Base-by-base conservation (phyloP, 2,797 vertebrate genomes). In the Leptatherina wallacei region DNA sequence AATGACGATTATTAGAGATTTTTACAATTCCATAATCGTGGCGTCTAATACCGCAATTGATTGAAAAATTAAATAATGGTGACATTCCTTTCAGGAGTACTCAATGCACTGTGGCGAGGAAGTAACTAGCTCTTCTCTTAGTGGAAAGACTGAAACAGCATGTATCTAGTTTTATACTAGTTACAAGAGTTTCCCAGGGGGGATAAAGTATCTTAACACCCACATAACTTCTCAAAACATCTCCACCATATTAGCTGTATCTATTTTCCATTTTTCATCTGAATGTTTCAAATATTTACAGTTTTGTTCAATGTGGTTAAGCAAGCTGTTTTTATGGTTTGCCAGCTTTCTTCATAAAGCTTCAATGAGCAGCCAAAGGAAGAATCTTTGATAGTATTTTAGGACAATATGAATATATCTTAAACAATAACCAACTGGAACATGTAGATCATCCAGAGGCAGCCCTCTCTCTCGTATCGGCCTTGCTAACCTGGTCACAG, bases 261-360 rank as follows among this genome's bases (percentile, higher is more conserved):
- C 20, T 73, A 12, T 65, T 63, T 24, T 71, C 8, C 13, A 12
- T 20, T 49, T 42, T 30, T 51, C 6, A 22, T 24, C 12, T 11
- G n/a, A 33, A 24, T 73, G 27, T 63, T 75, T 14, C 5, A 42
- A 57, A 52, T 7, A 13, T 11, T 56, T 13, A 56, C 6, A 60
- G 29, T 61, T 51, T 57, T 22, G 8, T 18, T 13, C 11, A 51
- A 44, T 35, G 14, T 36, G 24, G 8, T 40, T 38, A 52, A 56
- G 72, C 12, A 44, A 4, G n/a, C 36, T 61, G 24, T 18, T 44
- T 44, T 18, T 2, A 44, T 61, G 27, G 40, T 10, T 30, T 40
- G 33, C 22, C 47, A 33, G 58, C 4, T 1, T 29, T 16, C 7
- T 2, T 12, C 61, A 10, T 61, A 51, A 58, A 63, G 47, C 32